Percentiles rank a stretch among this genome's conserved stretches.
These are phyloP conservation scores for Crossaster papposus DNA, from an alignment of 53 echinoderm and acorn worm genomes.

Conservation along the genomic window DNA sequence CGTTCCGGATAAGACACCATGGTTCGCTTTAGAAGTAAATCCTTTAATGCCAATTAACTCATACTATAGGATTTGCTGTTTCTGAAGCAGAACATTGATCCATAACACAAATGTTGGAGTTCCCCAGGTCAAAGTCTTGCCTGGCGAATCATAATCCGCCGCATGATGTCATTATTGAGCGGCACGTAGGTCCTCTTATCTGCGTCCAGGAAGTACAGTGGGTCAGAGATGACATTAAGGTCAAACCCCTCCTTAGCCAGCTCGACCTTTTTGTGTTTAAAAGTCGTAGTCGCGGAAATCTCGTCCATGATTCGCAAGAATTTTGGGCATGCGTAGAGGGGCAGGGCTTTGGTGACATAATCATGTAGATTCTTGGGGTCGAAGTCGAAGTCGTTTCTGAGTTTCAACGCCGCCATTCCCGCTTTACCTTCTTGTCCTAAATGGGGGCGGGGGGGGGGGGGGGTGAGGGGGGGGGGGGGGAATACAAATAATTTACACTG, in stretches of 20 bases:
- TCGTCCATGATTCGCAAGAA: constrained; percentile 53
- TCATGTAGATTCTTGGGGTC: constrained; percentile 39
- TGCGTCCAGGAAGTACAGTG: constrained; percentile 45
- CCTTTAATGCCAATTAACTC: no score
- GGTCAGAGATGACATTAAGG: constrained; percentile 36
- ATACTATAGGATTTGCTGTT: no score
- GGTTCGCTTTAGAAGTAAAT: no score
- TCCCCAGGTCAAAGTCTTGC: neutral
- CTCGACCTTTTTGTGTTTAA: constrained; percentile 53
- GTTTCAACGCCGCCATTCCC: constrained; percentile 49
- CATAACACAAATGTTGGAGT: no score
- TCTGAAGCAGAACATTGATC: no score
- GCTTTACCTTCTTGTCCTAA: constrained; percentile 45
- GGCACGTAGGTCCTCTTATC: constrained; percentile 46
- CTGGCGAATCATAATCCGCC: constrained; percentile 16
- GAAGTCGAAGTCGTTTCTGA: neutral
- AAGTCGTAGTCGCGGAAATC: constrained; percentile 51
- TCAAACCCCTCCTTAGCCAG: constrained; percentile 59
- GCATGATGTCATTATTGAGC: constrained; percentile 11
- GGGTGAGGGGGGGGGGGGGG: no score
- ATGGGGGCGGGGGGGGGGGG: no score
- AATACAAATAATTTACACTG: no score
- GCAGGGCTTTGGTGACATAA: constrained; percentile 26
- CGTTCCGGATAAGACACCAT: no score
- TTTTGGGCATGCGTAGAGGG: constrained; percentile 64